Base-by-base conservation (phyloP, 2,888 invertebrate species). In the Tachina grossa region DNA sequence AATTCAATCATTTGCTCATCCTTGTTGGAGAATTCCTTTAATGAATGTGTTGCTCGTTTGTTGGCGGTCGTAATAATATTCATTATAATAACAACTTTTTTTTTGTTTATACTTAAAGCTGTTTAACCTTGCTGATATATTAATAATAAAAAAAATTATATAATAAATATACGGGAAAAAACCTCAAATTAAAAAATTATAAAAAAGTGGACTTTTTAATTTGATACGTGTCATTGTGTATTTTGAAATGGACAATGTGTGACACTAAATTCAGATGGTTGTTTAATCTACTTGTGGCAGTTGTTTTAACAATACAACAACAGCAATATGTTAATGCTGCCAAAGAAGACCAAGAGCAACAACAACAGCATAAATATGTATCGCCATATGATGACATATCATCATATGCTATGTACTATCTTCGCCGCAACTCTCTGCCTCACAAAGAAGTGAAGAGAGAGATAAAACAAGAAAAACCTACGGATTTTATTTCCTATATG, bases 191-290 rank as follows among this genome's bases (percentile, higher is more conserved):
- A 69, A 63, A 63, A 43, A 11, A 68, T 51, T 49, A 68, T 22
- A 49, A 61, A 31, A n/a, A 53, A 51, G 59, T 51, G 75, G 45
- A 65, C 49, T 51, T 82, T 65, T 78, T 71, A 74, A 83, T 76
- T 83, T 79, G 41, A 83, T 53, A 76, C 78, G 83, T 76, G 79
- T 85, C 61, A 53, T 61, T 76, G 71, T 79, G n/a, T 19, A 31
- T 79, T 84, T 88, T 89, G 89, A 89, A 89, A 89, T 89, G 89
- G 89, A 89, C 89, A 89, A 89, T 89, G 89, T 89, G 88, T 89
- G 88, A 88, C 89, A 89, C 83, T 88, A 89, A 83, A 84, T 83
- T 87, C 87, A 88, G 88, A 87, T 88, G 88, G 89, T 88, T 89
- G 87, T 89, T 88, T 88, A 89, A 89, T 88, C 88, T 89, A 86